A percentile compares a stretch with the other conserved stretches of the same genome.
These are phyloP conservation scores for Nephrotoma guestfalica DNA, from an alignment of 2,888 invertebrate genomes.

Conservation along the genomic window DNA sequence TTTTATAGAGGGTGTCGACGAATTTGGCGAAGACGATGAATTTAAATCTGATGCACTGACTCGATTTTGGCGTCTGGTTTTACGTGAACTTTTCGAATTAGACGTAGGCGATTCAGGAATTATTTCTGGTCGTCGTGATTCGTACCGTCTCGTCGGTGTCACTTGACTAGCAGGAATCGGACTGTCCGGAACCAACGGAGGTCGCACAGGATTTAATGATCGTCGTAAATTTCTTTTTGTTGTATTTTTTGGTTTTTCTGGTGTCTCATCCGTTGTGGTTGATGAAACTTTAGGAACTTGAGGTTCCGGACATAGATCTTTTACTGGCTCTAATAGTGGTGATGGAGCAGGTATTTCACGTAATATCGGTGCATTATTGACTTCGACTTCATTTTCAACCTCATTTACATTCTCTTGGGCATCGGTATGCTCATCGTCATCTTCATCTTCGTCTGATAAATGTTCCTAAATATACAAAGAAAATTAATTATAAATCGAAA, in stretches of 20 bases:
- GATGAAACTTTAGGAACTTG: not conserved
- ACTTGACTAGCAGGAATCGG: not conserved
- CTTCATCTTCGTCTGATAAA: not conserved
- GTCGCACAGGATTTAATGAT: not conserved
- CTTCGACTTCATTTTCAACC: not conserved
- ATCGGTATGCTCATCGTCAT: not conserved
- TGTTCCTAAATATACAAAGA: not conserved
- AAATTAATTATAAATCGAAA: not conserved
- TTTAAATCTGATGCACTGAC: not conserved
- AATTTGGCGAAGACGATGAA: not conserved
- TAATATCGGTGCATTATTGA: not conserved
- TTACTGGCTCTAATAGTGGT: not conserved
- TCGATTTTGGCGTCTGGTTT: not conserved
- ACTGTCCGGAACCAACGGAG: not conserved
- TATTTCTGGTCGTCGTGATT: not conserved
- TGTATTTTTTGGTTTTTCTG: not conserved
- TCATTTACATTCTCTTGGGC: not conserved
- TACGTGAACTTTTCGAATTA: not conserved
- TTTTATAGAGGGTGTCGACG: not conserved
- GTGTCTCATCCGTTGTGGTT: not conserved
- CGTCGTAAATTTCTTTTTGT: not conserved
- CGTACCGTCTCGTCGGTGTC: not conserved
- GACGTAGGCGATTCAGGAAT: not conserved
- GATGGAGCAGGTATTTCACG: not conserved
- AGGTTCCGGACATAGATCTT: not conserved